Percentiles rank a stretch among this genome's conserved stretches.
phyloP scores from a whole-genome alignment of 2,888 invertebrate genomes.

The Iphiclides podalirius region DNA sequence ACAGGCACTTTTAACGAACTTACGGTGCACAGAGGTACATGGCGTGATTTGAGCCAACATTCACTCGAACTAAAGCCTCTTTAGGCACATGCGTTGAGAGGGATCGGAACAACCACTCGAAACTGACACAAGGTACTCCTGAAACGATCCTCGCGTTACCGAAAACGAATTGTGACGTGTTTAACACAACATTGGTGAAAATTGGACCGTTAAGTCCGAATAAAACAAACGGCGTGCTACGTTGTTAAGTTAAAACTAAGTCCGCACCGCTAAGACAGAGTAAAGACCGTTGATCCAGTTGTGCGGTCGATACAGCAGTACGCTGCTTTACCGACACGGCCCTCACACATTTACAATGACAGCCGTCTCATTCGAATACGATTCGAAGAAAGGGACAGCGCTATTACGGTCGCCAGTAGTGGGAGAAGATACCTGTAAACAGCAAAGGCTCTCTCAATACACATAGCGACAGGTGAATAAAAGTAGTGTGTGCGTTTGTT shows the following conservation, averaged over 20 bases:
- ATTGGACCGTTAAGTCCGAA: conserved; percentile 48
- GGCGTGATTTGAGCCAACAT: conserved; percentile 69
- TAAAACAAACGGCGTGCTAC: conserved; percentile 61
- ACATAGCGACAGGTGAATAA: conserved; percentile 73
- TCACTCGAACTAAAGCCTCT: conserved; percentile 63
- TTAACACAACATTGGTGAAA: conserved; percentile 57
- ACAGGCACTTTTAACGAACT: conserved; percentile 73
- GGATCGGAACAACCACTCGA: conserved; percentile 40
- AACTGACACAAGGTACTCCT: conserved; percentile 45
- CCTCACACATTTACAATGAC: conserved; percentile 33
- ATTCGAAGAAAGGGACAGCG: conserved; percentile 41
- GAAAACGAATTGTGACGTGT: conserved; percentile 50
- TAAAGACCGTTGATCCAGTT: conserved; percentile 79
- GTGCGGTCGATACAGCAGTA: conserved; percentile 66
- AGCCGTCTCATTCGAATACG: conserved; percentile 43
- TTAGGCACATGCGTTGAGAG: conserved; percentile 40
- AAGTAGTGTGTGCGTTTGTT: conserved; percentile 56
- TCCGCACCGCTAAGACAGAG: conserved; percentile 64
- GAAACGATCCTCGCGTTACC: conserved; percentile 44
- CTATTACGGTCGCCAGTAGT: conserved; percentile 48
- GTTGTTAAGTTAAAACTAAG: conserved; percentile 75
- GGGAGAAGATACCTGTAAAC: conserved; percentile 71
- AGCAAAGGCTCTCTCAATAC: conserved; percentile 62
- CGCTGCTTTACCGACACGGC: conserved; percentile 64
- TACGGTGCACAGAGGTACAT: conserved; percentile 63